Base-by-base conservation (phyloP, 2,888 invertebrate species). In the Eristalinus aeneus region DNA sequence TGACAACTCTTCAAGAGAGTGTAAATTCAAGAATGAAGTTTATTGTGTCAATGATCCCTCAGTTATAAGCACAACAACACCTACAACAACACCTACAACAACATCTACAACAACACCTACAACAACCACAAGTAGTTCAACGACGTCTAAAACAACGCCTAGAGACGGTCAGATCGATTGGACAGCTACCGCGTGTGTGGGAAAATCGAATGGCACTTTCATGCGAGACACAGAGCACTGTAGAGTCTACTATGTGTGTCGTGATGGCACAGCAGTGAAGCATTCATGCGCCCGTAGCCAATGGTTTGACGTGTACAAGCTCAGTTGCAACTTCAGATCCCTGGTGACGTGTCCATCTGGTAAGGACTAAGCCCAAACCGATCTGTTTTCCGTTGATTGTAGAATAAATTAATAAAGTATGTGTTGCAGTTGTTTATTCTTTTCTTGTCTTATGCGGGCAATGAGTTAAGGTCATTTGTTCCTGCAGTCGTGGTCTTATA, bases 261-360 rank as follows among this genome's bases (percentile, higher is more conserved):
- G 73, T 2, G 60, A 77, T 23, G 56, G 39, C 6, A 32, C 20
- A 16, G 86, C 88, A 5, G 75, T 88, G 0, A 61, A 73, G 23
- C 81, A 73, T 6, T 81, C 67, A 34, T 88, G 89, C 11, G 77
- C 83, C 2, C 10, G 2, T 2, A 67, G 72, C 0, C 85, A 79
- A n/a, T 89, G 88, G 88, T 89, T 84, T n/a, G 76, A 88, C 36
- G 74, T 82, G 1, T 54, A 2, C 27, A 5, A 5, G n/a, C n/a
- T n/a, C 27, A 27, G 53, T 39, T 89, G 89, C 34, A 81, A 89
- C 39, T 79, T 83, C 5, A 56, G 22, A 0, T 5, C 27, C 9
- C 20, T 56, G 0, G 88, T 89, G 3, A 2, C 53, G 0, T 74
- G 89, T 63, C 22, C 67, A 10, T 39, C 64, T 8, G 12, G n/a